Percentiles rank a stretch among this genome's conserved stretches.
Conservation (phyloP, 23 tunicate genomes). For the Botrylloides violaceus region DNA sequence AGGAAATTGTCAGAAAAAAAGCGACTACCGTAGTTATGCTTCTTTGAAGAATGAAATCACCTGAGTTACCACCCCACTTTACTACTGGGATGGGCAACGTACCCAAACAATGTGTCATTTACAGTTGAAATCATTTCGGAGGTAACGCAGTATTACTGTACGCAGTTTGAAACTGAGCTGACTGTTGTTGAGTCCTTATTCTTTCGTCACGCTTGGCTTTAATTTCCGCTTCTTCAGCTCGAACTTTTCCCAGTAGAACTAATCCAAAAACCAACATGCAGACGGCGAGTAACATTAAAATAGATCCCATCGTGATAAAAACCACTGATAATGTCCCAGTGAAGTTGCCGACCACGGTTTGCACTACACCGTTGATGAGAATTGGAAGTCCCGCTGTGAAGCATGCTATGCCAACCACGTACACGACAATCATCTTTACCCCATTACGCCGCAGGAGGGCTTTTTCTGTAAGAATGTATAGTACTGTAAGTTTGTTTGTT, state of each 20-base stretch:
- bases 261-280: background rate
- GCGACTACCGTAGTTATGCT: too few species aligned
- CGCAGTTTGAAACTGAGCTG: background rate
- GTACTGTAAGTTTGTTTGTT: too few species aligned
- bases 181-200: background rate
- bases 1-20: too few species aligned
- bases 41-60: too few species aligned
- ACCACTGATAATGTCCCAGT: background rate
- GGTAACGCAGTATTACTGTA: too few species aligned
- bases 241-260: background rate
- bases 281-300: background rate
- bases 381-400: background rate
- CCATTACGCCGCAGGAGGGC: background rate
- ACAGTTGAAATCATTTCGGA: too few species aligned
- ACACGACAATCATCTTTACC: background rate
- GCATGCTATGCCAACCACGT: background rate
- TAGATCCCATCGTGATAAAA: background rate
- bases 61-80: too few species aligned
- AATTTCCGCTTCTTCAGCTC: background rate
- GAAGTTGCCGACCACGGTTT: background rate
- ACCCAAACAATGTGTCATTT: too few species aligned
- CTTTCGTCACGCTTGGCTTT: background rate
- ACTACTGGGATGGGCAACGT: too few species aligned
- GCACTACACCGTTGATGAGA: background rate
- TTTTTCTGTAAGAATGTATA: background rate